Base-by-base conservation (phyloP, 30 jellyfish, hydroid and myxozoan species). In the Rhopilema esculentum region DNA sequence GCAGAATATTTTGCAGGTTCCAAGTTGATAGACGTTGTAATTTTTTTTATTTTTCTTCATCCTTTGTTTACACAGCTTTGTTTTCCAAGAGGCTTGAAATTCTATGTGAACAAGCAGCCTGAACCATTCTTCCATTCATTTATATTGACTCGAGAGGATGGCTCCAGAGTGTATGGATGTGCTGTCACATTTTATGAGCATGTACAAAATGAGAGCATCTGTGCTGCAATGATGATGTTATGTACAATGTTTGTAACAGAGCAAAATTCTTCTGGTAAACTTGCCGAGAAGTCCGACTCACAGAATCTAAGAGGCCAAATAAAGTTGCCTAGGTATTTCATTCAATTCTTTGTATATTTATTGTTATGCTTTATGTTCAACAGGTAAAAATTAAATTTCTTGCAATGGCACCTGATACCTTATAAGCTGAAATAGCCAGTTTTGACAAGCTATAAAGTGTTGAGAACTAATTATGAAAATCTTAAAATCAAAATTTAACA, bases 101-200 rank as follows among this genome's bases (percentile, higher is more conserved):
- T 95, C 73, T 86, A 85, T 16, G 75, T 91, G 84, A 90, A 87
- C 79, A 29, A 65, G 9, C 64, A 65, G 22, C 93, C 91, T 70
- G 91, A 87, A 17, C 91, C 84, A 31, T 26, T 49, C n/a, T 95
- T 95, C 67, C 99, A 95, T 78, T 89, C 99, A 24, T 95, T 95
- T 72, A 86, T 95, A 23, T 90, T 91, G 66, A 95, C 99, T 18
- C 86, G 98, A 25, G 99, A 95, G 61, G 97, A 95, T 87, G 99
- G 99, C 21, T 90, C 97, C 23, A 90, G 83, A 53, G 86, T 90
- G 6, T 95, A 95, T 78, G 97, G 99, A 15, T 95, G 95, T 66
- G 96, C 90, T 8, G 68, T 95, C 29, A 90, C 99, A 52, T 95
- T 95, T 67, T 95, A 48, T 80, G 99, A 95, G 84, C 57, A 53